A percentile compares a stretch with the other conserved stretches of the same genome.
These are phyloP conservation scores for Watsonalla binaria DNA, from an alignment of 2,888 invertebrate species.

Conservation along the genomic window DNA sequence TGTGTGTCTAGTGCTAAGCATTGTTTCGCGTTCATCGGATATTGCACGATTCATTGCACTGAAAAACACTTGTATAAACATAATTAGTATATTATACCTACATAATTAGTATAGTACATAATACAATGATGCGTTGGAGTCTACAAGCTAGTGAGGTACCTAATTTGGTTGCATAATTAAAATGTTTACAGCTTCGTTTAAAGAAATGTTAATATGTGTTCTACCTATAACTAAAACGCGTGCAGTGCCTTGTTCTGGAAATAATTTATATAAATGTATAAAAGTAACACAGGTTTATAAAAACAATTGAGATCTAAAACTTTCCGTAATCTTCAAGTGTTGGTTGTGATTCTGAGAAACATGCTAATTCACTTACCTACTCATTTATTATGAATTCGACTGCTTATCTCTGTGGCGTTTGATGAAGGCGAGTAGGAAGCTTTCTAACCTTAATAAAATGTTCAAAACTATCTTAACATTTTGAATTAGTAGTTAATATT, in stretches of 20 bases:
- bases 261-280: background rate
- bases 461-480: no score
- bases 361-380: background rate
- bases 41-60: background rate
- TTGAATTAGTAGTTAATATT: no score
- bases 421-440: background rate
- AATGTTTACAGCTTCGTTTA: conserved; percentile 2
- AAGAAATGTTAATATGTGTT: background rate
- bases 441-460: background rate
- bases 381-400: background rate
- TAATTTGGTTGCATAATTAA: conserved; percentile 1
- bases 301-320: conserved; percentile 1
- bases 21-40: conserved; percentile 9
- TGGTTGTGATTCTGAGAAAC: background rate
- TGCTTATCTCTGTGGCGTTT: background rate
- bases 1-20: conserved; percentile 21
- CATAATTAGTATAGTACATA: no score
- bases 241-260: background rate
- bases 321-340: background rate
- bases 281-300: background rate
- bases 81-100: background rate
- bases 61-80: conserved; percentile 6
- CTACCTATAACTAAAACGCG: background rate
- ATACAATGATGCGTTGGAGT: conserved; percentile 53
- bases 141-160: conserved; percentile 49